Base-by-base conservation (phyloP, 2,888 invertebrate genomes). In the Eristalinus aeneus region DNA sequence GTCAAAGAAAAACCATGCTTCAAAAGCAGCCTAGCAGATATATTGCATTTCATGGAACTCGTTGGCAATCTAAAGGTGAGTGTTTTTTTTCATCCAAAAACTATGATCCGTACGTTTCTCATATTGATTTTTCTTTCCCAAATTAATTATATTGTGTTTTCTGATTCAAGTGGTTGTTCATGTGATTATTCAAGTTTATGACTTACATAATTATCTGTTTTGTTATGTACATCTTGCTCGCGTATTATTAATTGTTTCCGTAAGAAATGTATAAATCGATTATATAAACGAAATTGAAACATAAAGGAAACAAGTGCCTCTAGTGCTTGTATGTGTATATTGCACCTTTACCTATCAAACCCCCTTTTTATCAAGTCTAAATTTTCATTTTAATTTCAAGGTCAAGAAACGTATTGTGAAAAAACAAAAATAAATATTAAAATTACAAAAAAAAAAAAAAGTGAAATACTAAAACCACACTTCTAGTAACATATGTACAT, bases 31-130 rank as follows among this genome's bases (percentile, higher is more conserved):
- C 88, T 91, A 3, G 90, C 89, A 34, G 92, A 92, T 80, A 92
- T 92, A 72, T 64, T 93, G 16, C 94, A 96, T 90, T 96, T 96
- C 90, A 94, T 96, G 91, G 95, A 96, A 90, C 92, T 96, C 80
- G 94, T 96, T 80, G 96, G 96, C 11, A 94, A 94, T 89, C 92
- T 96, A 16, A 96, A 96, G 94, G 96, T 96, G 90, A 91, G 90
- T 23, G 5, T 20, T 88, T 89, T 90, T 89, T 88, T 87, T 56
- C 46, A 36, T 53, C 78, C 39, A 36, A 8, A 10, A 46, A 12
- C n/a, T n/a, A 16, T 58, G 46, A 71, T 68, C 58, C 64, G 60
- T 73, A 69, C 22, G 56, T 69, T 53, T 72, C 75, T 64, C 46
- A 5, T 80, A 78, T 85, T 80, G 85, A 85, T 85, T 85, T 85